These are phyloP conservation scores for Pelobates fuscus DNA, from an alignment of 2,113 vertebrate species.

Conservation along the genomic window DNA sequence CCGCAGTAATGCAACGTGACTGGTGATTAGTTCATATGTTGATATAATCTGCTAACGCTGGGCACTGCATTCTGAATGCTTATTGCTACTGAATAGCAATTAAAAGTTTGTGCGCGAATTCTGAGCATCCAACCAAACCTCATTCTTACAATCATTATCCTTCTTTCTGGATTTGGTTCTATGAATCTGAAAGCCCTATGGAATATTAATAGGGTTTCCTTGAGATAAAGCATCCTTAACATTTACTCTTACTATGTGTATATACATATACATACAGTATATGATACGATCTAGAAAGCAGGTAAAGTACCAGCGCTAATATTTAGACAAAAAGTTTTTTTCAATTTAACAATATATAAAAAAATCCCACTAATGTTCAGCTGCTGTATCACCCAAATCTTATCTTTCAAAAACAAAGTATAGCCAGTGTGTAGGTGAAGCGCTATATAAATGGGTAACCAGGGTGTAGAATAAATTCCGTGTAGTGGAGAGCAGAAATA, in stretches of 20 bases:
- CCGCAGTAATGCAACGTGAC: not conserved
- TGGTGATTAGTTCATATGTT: conserved; percentile 45
- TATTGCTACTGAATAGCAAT: conserved; percentile 48
- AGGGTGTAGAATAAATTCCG: no score
- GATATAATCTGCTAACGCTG: conserved; percentile 29
- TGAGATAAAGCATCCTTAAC: not conserved
- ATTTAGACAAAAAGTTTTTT: not conserved
- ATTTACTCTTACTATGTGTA: not conserved
- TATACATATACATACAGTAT: not conserved
- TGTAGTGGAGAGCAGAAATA: no score
- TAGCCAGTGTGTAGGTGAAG: no score
- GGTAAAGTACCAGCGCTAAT: no score
- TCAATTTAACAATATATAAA: no score
- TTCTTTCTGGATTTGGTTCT: conserved; percentile 40
- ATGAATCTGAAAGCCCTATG: conserved; percentile 36
- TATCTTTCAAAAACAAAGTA: no score
- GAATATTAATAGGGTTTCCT: conserved; percentile 35
- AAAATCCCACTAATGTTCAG: no score
- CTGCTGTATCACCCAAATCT: no score
- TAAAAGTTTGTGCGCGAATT: conserved; percentile 45
- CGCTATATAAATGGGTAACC: no score
- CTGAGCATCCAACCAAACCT: conserved; percentile 46
- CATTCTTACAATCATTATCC: conserved; percentile 34
- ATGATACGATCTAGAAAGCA: no score
- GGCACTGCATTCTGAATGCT: conserved; percentile 41